Conservation (phyloP, 2,113 vertebrate genomes). For the Limnothrissa miodon region DNA sequence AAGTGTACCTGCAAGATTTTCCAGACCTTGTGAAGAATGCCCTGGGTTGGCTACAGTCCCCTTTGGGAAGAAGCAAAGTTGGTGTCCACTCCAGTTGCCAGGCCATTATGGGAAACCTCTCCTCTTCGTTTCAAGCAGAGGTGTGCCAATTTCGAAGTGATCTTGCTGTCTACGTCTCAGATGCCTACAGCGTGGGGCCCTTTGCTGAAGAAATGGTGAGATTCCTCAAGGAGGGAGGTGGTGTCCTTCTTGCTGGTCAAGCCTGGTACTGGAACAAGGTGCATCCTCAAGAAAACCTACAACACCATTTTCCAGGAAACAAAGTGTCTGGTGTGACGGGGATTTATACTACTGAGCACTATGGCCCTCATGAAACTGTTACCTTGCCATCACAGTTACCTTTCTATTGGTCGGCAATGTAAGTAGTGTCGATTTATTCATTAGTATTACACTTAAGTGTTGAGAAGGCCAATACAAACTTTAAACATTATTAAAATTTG, state of each 20-base stretch:
- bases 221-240: constrained; percentile 81
- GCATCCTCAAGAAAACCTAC: constrained; percentile 68
- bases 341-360: constrained; percentile 77
- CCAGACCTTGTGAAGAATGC: constrained; percentile 77
- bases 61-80: constrained; percentile 51
- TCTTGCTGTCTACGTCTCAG: constrained; percentile 71
- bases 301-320: constrained; percentile 80
- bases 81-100: constrained; percentile 65
- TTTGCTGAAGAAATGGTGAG: constrained; percentile 63
- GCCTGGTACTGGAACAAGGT: constrained; percentile 77
- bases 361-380: constrained; percentile 61
- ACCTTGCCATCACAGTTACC: constrained; percentile 77
- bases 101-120: constrained; percentile 67
- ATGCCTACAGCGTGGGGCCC: constrained; percentile 68
- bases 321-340: constrained; percentile 81
- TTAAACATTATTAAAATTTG: no score
- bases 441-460: no score
- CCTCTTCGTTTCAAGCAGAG: constrained; percentile 52
- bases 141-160: constrained; percentile 53
- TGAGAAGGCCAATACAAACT: no score
- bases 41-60: constrained; percentile 78
- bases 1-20: constrained; percentile 71
- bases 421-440: no score
- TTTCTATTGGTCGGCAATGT: constrained; percentile 76
- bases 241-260: constrained; percentile 82